Evolutionary conservation across 2,113 vertebrate species (phyloP).

Genomic region (Calonectris borealis): DNA sequence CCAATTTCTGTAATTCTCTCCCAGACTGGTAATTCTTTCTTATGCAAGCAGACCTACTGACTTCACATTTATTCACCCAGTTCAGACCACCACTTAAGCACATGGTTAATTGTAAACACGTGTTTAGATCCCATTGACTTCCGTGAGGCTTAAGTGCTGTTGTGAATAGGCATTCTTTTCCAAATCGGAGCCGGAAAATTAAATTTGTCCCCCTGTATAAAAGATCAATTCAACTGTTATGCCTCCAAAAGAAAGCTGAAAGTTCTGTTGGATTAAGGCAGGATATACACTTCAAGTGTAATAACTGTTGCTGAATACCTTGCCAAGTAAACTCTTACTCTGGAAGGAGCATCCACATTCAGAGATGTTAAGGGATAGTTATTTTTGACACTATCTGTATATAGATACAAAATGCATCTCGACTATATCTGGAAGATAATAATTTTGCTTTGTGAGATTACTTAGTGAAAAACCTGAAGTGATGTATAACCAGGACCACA

Average conservation of each 20-base stretch:
- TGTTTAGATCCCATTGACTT: constrained; percentile 41
- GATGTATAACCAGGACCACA: not conserved
- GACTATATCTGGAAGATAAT: not conserved
- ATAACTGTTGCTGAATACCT: not conserved
- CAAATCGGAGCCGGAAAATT: not conserved
- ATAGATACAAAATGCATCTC: not conserved
- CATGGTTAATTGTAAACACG: constrained; percentile 51
- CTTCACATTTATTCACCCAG: constrained; percentile 42
- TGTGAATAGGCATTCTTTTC: constrained; percentile 20
- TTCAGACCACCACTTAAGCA: constrained; percentile 33
- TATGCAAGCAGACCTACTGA: constrained; percentile 32
- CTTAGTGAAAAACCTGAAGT: constrained; percentile 44
- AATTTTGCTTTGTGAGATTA: not conserved
- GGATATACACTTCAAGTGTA: not conserved
- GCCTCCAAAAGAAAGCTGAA: not conserved
- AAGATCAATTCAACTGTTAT: constrained; percentile 25
- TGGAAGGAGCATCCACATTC: not conserved
- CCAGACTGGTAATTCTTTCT: constrained; percentile 47
- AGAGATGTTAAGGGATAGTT: not conserved
- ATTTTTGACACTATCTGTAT: not conserved
- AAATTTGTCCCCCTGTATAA: constrained; percentile 27
- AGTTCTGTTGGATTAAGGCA: constrained; percentile 7
- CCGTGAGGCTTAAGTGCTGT: not conserved
- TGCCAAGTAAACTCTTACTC: not conserved
- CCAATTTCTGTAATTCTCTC: constrained; percentile 46